Evolutionary conservation across 2,888 invertebrate genomes (phyloP), one percentile per base, ranked within the genome.

Genomic region (Coleophora flavipennella): DNA sequence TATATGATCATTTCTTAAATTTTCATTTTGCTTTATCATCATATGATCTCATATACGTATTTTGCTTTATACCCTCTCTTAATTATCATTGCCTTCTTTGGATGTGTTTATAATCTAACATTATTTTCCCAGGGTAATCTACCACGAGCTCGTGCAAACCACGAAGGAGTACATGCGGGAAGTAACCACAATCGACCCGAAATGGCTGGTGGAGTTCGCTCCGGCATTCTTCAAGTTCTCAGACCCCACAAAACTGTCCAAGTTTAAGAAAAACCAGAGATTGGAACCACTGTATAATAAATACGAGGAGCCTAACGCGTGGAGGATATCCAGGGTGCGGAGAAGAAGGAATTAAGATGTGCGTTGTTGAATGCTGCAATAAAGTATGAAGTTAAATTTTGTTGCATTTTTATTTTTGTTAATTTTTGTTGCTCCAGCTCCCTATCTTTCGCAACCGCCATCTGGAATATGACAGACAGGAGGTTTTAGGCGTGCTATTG

Each of bases 151-250:
- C 50, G 98, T 99, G 2, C 95, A 98, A 77, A 99, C 99, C 0
- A 99, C 99, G 0, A 99, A 99, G 67, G 99, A 99, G 69, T 99
- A 99, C 73, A 99, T 99, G 99, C 88, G 98, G 25, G 97, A 99
- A 78, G 98, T 99, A 9, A 96, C 96, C 0, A 95, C 96, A 0
- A 96, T 97, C 40, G 97, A 97, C 81, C 96, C 97, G 0, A 96
- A 96, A 72, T 99, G 99, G 99, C 86, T 99, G 41, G 98, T 99
- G 0, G 99, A 99, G 71, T 99, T 97, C 71, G 99, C 99, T 0
- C 97, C 99, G 0, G 97, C 99, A 0, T 99, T 99, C 88, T 99
- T 99, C 87, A 95, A 96, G 72, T 97, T 99, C 84, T 96, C 96
- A 6, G 99, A 99, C 79, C 97, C 98, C 2, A 99, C 99, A 0